These are phyloP conservation scores for Lepidotrigona ventralis DNA, from an alignment of 1,140 invertebrate species.

Conservation along the genomic window DNA sequence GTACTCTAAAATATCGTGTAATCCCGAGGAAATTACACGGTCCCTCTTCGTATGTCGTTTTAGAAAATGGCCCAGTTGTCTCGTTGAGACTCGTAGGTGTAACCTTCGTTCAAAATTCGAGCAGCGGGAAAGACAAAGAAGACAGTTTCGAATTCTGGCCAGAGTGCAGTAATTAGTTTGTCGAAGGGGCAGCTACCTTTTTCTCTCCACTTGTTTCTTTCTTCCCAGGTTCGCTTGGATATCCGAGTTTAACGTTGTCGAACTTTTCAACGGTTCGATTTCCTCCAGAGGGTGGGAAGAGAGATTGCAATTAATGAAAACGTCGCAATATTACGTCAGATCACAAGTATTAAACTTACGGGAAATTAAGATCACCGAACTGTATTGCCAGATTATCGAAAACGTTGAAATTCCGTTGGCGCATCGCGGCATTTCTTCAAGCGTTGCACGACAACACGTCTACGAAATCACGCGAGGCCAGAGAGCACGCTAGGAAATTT, in stretches of 20 bases:
- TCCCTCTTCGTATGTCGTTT: background rate
- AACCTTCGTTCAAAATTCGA: background rate
- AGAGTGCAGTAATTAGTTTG: background rate
- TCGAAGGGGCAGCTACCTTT: background rate
- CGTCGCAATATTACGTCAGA: background rate
- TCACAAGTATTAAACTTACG: background rate
- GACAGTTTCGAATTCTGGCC: background rate
- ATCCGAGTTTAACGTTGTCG: background rate
- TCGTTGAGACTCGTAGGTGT: background rate
- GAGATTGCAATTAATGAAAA: background rate
- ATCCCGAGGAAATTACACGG: constrained; percentile 60
- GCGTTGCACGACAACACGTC: background rate
- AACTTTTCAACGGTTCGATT: background rate
- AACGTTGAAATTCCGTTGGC: background rate
- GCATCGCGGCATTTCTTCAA: background rate
- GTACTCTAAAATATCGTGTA: constrained; percentile 60
- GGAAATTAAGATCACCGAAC: background rate
- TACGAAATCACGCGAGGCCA: background rate
- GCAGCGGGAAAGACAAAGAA: no score
- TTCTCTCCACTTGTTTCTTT: no score
- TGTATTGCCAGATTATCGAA: background rate
- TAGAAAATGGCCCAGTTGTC: constrained; percentile 28
- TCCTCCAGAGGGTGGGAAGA: background rate
- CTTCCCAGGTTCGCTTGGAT: no score
- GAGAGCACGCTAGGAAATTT: background rate